phyloP scores from a whole-genome alignment of 2,113 vertebrate genomes.

The Mus spicilegus region DNA sequence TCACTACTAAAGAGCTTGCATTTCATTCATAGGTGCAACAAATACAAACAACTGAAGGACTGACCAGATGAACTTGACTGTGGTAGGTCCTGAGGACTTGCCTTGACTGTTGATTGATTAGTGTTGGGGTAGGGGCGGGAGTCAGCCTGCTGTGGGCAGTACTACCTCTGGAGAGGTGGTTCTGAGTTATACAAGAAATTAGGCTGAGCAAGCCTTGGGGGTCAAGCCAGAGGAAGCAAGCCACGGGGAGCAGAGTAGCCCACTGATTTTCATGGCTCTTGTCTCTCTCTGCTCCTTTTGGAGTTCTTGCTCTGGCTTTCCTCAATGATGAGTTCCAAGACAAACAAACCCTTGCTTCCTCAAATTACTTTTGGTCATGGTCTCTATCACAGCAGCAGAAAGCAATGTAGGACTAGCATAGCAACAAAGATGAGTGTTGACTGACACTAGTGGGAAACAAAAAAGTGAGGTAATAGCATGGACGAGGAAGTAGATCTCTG shows the following conservation, averaged over 20 bases:
- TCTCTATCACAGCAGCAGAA: background rate
- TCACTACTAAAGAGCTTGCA: background rate
- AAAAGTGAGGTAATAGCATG: background rate
- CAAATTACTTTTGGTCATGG: background rate
- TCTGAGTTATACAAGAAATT: background rate
- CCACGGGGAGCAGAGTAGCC: background rate
- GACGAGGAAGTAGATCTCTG: background rate
- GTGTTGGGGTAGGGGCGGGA: too few relatives aligned
- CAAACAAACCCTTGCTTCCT: background rate
- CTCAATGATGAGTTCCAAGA: background rate
- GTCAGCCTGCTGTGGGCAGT: background rate
- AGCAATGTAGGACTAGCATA: background rate
- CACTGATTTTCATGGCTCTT: too few relatives aligned
- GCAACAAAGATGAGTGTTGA: background rate
- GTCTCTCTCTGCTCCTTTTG: background rate
- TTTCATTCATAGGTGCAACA: too few relatives aligned
- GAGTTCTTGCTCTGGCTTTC: background rate
- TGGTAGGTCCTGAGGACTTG: background rate
- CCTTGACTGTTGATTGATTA: background rate
- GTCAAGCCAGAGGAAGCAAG: background rate
- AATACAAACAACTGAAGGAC: too few relatives aligned
- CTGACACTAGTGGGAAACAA: background rate
- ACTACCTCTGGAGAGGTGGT: background rate
- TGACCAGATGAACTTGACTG: background rate
- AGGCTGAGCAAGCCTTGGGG: background rate